Conservation (phyloP, 2,888 invertebrate genomes). For the Agrochola lychnidis region DNA sequence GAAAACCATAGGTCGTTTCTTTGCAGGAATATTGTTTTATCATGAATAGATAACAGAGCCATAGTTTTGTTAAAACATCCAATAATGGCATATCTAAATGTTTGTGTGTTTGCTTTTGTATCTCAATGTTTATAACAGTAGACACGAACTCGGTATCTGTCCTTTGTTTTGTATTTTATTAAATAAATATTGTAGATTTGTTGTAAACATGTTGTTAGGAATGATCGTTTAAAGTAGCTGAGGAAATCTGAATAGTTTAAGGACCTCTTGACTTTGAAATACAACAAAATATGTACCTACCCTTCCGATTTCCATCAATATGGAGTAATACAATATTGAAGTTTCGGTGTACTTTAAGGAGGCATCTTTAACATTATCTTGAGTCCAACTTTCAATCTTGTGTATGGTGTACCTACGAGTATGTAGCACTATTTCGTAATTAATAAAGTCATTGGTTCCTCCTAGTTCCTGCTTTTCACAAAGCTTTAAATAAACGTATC, state of each 20-base stretch:
- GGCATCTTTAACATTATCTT: neutral
- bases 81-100: conserved; percentile 46
- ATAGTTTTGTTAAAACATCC: conserved; percentile 62
- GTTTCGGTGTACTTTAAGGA: neutral
- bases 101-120: conserved; percentile 54
- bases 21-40: conserved; percentile 32
- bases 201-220: conserved; percentile 37
- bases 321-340: neutral
- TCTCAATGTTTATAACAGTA: conserved; percentile 57
- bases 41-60: conserved; percentile 57
- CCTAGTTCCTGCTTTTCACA: neutral
- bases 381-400: neutral
- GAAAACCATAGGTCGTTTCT: conserved; percentile 35
- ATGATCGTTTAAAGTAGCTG: neutral
- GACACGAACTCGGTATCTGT: conserved; percentile 53
- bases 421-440: conserved; percentile 2
- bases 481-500: neutral
- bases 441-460: conserved; percentile 2
- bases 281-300: no score
- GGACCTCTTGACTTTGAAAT: conserved; percentile 5
- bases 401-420: neutral
- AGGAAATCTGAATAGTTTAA: conserved; percentile 15
- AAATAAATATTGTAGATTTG: conserved; percentile 37
- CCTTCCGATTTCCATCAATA: neutral
- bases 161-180: conserved; percentile 40